Conservation (phyloP, 2,113 vertebrate genomes). For the Noctilio leporinus region DNA sequence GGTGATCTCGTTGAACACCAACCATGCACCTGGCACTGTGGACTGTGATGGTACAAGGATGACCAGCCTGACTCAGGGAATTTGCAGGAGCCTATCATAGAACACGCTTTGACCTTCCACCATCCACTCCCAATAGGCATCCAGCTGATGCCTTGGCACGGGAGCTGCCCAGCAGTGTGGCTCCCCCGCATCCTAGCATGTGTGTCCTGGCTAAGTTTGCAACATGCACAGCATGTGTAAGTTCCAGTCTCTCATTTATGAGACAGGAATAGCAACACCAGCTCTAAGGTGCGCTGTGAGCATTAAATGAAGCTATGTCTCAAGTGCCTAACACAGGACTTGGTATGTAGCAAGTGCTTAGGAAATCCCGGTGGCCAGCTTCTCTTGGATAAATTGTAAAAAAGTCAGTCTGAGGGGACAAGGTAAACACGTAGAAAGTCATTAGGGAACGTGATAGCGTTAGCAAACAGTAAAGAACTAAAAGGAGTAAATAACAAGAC, state of each 20-base stretch:
- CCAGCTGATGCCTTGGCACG: not conserved
- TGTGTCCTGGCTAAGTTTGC: not conserved
- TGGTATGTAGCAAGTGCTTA: not conserved
- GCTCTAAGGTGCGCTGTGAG: not conserved
- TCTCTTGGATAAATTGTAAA: not conserved
- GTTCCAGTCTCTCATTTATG: not conserved
- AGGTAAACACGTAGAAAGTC: not conserved
- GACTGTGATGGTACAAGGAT: not conserved
- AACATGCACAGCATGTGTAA: rapidly evolving
- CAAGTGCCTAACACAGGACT: not conserved
- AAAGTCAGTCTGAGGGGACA: not conserved
- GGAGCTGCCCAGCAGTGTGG: not conserved
- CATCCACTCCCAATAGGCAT: rapidly evolving
- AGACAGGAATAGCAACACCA: not conserved
- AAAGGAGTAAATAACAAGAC: not conserved
- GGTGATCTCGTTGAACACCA: not conserved
- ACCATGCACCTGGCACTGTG: rapidly evolving
- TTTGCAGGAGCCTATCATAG: not conserved
- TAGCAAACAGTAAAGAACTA: not conserved
- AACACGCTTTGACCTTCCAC: not conserved
- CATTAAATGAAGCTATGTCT: not conserved
- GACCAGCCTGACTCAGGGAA: not conserved
- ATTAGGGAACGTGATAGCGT: not conserved
- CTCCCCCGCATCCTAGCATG: not conserved
- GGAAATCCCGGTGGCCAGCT: not conserved